Base-by-base conservation (phyloP, 2,113 vertebrate species). In the Dendrocopos noguchii region DNA sequence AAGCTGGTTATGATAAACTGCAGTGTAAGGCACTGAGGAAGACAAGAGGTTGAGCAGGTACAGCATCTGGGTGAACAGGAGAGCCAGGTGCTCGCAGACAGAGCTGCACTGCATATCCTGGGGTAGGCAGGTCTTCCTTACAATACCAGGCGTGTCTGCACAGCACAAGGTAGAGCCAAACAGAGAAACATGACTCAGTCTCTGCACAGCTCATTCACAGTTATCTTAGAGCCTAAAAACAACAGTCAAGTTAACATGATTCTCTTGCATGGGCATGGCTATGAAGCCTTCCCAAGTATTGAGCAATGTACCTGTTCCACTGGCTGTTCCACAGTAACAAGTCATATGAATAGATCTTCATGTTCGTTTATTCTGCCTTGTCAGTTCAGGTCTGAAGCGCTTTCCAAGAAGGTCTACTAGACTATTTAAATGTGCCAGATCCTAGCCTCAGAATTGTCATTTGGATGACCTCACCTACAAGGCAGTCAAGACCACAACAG, bases 61-160 rank as follows among this genome's bases (percentile, higher is more conserved):
- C 3, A 3, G 50, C 50, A 81, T 12, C 71, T 20, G 24, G 59
- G 24, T 29, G 71, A 71, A 68, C 65, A 71, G 29, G 63, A 76
- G n/a, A 78, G 24, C 13, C 80, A 50, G 61, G 55, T 28, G 52
- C 52, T 72, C 3, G 3, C 31, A 90, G 42, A 20, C 7, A 84
- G 25, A 76, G 65, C 56, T 1, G 0, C 0, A 0, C 70, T 44
- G 29, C 2, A 0, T 57, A 67, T 73, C 3, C 0, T 15, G 31
- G 53, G 17, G 44, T 12, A 83, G 47, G 78, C n/a, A 74, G 57
- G 61, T 79, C 52, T 85, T 80, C 79, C 76, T 80, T 61, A 47
- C 73, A 76, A 64, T 7, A 5, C 57, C 80, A 78, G 92, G 65
- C 2, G 1, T 87, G 93, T 68, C 85, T 68, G 76, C 83, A 75